These are phyloP conservation scores for Rattus norvegicus DNA, from an alignment of 2,113 vertebrate genomes.

Conservation along the genomic window DNA sequence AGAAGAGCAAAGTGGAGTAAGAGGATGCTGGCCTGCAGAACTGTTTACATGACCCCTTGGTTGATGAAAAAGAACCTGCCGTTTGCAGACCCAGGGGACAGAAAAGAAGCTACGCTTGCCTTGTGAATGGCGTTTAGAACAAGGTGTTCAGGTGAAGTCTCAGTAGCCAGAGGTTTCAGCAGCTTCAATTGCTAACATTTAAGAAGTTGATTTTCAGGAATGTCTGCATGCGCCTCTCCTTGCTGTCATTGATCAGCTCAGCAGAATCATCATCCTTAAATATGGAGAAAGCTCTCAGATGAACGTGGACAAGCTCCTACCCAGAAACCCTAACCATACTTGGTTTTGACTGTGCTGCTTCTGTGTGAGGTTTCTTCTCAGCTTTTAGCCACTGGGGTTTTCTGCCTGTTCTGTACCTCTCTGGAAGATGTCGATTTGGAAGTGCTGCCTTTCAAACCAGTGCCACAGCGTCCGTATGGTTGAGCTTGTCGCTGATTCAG, in stretches of 20 bases:
- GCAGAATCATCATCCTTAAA: conserved; percentile 36
- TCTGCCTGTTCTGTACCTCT: conserved; percentile 13
- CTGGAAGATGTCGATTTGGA: background rate
- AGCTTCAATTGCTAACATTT: background rate
- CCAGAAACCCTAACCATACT: conserved; percentile 53
- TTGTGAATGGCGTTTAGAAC: conserved; percentile 44
- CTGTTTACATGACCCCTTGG: background rate
- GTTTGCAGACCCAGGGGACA: background rate
- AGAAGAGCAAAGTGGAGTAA: background rate
- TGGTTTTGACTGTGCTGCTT: conserved; percentile 25
- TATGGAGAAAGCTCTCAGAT: background rate
- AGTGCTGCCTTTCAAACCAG: conserved; percentile 51
- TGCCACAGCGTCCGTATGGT: conserved; percentile 43
- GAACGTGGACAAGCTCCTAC: conserved; percentile 9
- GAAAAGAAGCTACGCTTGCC: background rate
- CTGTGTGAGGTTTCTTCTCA: background rate
- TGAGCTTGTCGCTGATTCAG: conserved; percentile 46
- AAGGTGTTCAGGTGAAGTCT: conserved; percentile 9
- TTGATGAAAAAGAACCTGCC: conserved; percentile 55
- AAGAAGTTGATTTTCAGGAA: background rate
- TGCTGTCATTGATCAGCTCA: conserved; percentile 34
- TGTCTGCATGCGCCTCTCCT: background rate
- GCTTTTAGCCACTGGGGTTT: background rate
- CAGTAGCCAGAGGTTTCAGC: background rate
- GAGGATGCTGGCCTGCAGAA: background rate